Base-by-base conservation (phyloP, 1,140 invertebrate species). In the Monomorium pharaonis region DNA sequence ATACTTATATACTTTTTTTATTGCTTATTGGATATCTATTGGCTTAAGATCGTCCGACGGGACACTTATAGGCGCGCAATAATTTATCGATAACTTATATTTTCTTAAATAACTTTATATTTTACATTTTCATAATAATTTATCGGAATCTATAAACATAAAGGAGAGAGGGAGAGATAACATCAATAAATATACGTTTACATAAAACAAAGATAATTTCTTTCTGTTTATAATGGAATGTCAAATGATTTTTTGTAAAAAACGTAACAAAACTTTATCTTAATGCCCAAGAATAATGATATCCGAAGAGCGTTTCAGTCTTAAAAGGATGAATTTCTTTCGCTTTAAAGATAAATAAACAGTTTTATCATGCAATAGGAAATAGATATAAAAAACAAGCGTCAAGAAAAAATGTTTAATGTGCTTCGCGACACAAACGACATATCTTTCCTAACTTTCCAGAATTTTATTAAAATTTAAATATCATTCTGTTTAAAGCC, bases 11-110 rank as follows among this genome's bases (percentile, higher is more conserved):
- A 91, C 56, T 87, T 94, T 49, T 94, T 83, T 94, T 94, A 95
- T 95, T 94, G 92, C 93, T 95, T 56, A 56, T 95, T 94, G 86
- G 88, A 92, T 65, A 65, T 90, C 93, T 94, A 94, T 94, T 92
- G 91, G 93, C 92, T 94, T 94, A 93, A 69, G 87, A 92, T 90
- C 91, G 90, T 90, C 89, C 88, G 86, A 90, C 84, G 63, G 90
- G 90, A 88, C 86, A 70, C 65, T 91, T 70, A 85, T 89, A 91
- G 88, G 81, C 89, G 87, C 89, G 69, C 91, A 89, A 89, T 92
- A 90, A 91, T 88, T 90, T 67, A 90, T 77, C 78, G 63, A 65
- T 90, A 88, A 87, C 84, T 88, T 87, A 88, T 83, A 62, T 89
- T n/a, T n/a, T 47, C 24, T 89, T 90, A 72, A 88, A 67, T 88